A percentile compares a stretch with the other conserved stretches of the same genome.
These are phyloP conservation scores for Pachymerium ferrugineum DNA, from an alignment of 2,888 invertebrate genomes.

Conservation along the genomic window DNA sequence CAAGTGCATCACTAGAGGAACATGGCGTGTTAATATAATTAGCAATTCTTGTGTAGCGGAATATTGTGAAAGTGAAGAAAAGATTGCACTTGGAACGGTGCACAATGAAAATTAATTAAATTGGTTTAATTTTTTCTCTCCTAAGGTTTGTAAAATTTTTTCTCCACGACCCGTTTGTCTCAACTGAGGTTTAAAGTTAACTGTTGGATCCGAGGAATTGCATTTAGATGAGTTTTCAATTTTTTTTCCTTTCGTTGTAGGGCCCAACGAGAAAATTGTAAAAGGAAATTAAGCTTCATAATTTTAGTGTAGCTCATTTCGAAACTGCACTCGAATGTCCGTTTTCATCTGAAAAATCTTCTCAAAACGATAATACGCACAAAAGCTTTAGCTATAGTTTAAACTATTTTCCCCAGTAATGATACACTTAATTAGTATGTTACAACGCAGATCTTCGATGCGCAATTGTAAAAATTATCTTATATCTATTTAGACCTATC, in stretches of 20 bases:
- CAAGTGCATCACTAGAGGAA: conserved; percentile 24
- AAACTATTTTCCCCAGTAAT: conserved; percentile 17
- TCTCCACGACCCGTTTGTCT: not conserved
- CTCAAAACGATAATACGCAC: conserved; percentile 8
- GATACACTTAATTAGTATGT: conserved; percentile 14
- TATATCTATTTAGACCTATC: no score
- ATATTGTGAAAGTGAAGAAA: conserved; percentile 11
- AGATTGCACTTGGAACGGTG: conserved; percentile 9
- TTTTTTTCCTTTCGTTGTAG: not conserved
- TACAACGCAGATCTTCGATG: not conserved
- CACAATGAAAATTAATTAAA: conserved; percentile 23
- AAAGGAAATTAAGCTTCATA: conserved; percentile 19
- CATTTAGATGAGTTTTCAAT: conserved; percentile 16
- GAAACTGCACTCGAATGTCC: conserved; percentile 16
- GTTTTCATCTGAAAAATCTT: conserved; percentile 5
- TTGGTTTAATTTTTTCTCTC: not conserved
- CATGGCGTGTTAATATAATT: conserved; percentile 17
- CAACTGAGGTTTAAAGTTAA: conserved; percentile 1
- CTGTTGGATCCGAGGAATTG: conserved; percentile 7
- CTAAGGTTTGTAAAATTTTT: not conserved
- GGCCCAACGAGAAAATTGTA: conserved; percentile 7
- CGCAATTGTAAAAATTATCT: no score
- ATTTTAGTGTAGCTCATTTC: conserved; percentile 9
- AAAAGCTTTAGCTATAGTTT: conserved; percentile 6
- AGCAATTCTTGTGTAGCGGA: conserved; percentile 18